Evolutionary conservation across 2,888 invertebrate genomes (phyloP), one percentile per base, ranked within the genome.

Genomic region (Odontocerum albicorne): DNA sequence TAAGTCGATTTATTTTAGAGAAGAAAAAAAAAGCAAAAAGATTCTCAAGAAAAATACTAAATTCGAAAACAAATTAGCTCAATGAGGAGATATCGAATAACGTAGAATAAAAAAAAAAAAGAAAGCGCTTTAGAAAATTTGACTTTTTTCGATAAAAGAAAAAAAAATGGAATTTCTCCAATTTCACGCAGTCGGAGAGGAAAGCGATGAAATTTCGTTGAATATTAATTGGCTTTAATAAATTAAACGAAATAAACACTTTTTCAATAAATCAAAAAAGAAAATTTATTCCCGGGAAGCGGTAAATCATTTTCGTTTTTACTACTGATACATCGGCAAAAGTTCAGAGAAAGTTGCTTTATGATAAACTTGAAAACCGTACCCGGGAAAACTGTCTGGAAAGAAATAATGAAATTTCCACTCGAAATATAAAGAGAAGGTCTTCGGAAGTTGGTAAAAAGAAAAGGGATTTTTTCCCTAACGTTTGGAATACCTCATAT

Each of bases 361-460:
- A 53, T 53, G 57, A 57, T 57, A 57, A 57, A 57, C 53, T 57
- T 49, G 17, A 17, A 38, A 32, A 21, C 32, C 45, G 56, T 56
- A 45, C 46, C 49, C 44, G 31, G 38, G 55, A 20, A 57, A 55
- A 58, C 54, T 54, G 54, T 49, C 36, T 49, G 46, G 47, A 45
- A 58, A 58, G 44, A 54, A 50, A 49, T 58, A 58, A 58, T 58
- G 54, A 54, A 58, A 58, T 58, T 58, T 54, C 46, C 54, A 40
- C 54, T 46, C 35, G 33, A 33, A 39, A 43, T 44, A 32, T 39
- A 43, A 27, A 49, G 50, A 54, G 44, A 49, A 49, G 31, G 57
- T 53, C 22, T 27, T 22, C 43, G 35, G 44, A 53, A 57, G 52
- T 51, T 56, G 20, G 33, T 21, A 42, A 40, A 17, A 8, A 3